Base-by-base conservation (phyloP, 2,113 vertebrate genomes). In the Scortum barcoo region DNA sequence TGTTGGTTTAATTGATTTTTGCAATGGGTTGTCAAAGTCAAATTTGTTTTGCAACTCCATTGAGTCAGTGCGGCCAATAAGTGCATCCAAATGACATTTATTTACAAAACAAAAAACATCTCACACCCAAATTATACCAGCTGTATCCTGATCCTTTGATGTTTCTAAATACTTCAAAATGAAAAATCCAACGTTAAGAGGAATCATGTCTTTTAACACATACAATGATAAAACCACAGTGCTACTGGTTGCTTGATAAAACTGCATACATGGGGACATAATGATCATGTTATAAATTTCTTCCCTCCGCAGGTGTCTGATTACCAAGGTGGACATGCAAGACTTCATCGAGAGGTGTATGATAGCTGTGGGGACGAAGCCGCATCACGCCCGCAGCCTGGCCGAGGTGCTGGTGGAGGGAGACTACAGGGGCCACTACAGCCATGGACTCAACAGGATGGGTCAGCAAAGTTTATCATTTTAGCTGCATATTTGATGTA, bases 361-460 rank as follows among this genome's bases (percentile, higher is more conserved):
- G 95, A 71, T 36, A 1, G 86, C 91, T 0, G 95, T 94, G 68
- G 95, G 93, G 6, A 91, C 94, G 46, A 86, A 94, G 76, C 63
- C 68, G 3, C 89, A 93, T 66, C 95, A 96, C 3, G 95, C 94
- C 20, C 68, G 33, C 61, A 92, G 93, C 79, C 87, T 96, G 81
- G 95, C 95, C 0, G 89, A 95, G 70, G 95, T 96, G 56, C 87
- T 96, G 85, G 94, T 96, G 80, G 95, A 94, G 72, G 95, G 93
- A 5, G 95, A 96, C 87, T 71, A 83, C 79, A 90, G 95, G 12
- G 95, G 95, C 2, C 95, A 96, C 89, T 95, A 94, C 89, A 96
- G 95, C 83, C 95, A 96, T 5, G 95, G 95, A 38, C 95, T 96
- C 50, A 96, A 96, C 90, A 86, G 95, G 70, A 92, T 95, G 91